phyloP scores from a whole-genome alignment of 2,113 vertebrate species.

The Fregetta grallaria region DNA sequence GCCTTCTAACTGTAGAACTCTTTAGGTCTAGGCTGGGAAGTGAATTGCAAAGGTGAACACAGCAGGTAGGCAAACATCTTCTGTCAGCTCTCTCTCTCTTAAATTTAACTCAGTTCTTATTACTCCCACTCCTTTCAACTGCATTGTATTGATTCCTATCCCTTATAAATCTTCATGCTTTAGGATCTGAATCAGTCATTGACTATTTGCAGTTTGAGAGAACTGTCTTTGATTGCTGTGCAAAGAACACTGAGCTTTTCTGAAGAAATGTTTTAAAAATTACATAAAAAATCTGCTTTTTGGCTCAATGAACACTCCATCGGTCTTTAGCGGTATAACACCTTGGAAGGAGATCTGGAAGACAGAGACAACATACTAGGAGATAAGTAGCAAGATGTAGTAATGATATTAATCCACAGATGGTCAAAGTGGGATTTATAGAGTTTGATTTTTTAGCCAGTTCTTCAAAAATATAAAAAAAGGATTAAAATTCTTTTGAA shows the following conservation, averaged over 20 bases:
- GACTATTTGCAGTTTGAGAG: not conserved
- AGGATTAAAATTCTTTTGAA: fast-evolving
- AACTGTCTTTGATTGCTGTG: not conserved
- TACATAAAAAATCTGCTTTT: not conserved
- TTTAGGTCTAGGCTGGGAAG: not conserved
- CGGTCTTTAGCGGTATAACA: not conserved
- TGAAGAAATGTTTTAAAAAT: not conserved
- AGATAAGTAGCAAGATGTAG: not conserved
- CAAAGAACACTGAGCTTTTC: not conserved
- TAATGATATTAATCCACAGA: not conserved
- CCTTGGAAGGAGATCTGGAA: not conserved
- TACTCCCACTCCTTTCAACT: not conserved
- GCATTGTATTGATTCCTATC: not conserved
- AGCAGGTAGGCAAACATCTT: not conserved
- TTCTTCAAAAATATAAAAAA: not conserved
- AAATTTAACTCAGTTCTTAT: not conserved
- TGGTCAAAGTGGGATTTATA: not conserved
- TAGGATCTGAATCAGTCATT: not conserved
- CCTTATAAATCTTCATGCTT: not conserved
- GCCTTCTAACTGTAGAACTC: not conserved
- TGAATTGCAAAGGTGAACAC: not conserved
- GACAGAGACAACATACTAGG: not conserved
- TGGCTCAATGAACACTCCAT: not conserved
- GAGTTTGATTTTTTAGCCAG: not conserved
- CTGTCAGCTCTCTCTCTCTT: not conserved